These are phyloP conservation scores for Trachythela sp. DNA, from an alignment of 64 coral and sea anemone species.

Conservation along the genomic window DNA sequence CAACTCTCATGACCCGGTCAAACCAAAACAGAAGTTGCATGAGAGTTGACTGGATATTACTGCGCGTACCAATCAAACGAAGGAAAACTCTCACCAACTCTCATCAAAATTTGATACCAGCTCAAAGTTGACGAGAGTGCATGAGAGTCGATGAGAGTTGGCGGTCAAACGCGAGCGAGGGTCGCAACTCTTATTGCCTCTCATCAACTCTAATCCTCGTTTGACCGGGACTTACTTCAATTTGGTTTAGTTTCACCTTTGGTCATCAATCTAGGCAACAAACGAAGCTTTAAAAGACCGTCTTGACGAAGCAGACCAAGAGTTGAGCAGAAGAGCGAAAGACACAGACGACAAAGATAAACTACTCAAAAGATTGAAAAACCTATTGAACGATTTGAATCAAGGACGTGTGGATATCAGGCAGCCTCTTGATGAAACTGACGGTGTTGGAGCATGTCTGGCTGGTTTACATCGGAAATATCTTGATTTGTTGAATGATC, in stretches of 20 bases:
- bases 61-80: too few species aligned
- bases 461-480: background rate
- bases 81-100: too few species aligned
- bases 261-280: background rate
- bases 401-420: background rate
- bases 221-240: too few species aligned
- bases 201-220: background rate
- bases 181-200: too few species aligned
- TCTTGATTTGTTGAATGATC: background rate
- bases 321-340: background rate
- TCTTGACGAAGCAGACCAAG: background rate
- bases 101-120: too few species aligned
- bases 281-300: slow-evolving; percentile 20
- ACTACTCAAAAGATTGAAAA: background rate
- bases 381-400: background rate
- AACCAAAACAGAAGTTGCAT: too few species aligned
- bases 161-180: too few species aligned
- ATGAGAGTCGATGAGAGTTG: too few species aligned
- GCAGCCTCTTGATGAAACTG: background rate
- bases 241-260: too few species aligned
- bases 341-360: background rate
- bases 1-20: too few species aligned
- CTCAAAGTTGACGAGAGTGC: too few species aligned
- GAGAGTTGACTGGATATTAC: too few species aligned
- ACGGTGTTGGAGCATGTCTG: background rate